Evolutionary conservation across 1,140 invertebrate genomes (phyloP), one percentile per base, ranked within the genome.

Genomic region (Steinernema feltiae): DNA sequence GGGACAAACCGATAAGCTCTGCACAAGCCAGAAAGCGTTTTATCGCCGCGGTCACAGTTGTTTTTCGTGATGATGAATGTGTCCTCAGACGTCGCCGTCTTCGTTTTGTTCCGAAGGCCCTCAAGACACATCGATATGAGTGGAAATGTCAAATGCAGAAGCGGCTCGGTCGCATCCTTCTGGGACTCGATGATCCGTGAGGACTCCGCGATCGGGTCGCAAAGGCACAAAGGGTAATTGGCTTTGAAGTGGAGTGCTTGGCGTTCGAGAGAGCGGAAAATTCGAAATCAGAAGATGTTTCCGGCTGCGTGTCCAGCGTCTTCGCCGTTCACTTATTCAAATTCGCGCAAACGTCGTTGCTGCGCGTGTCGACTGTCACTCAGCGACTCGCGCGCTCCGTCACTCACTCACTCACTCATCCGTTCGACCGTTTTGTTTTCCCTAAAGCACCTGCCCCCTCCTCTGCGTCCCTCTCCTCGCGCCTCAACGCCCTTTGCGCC

Each of bases 401-500:
- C 53, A 63, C 53, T 63, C 53, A 63, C 24, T 27, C 2, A 7
- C 7, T 63, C 53, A 24, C 24, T 32, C 32, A 72, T 31, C 31
- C 74, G n/a, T 21, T 15, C 74, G 35, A 30, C 31, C 30, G 31
- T 74, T 0, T 30, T 29, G 31, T 74, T 75, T 48, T 75, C 29
- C 7, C 29, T 21, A 27, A n/a, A 32, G 27, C 70, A 70, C 53
- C 73, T 75, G 73, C 70, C 75, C 75, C 31, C 48, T 18, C 24
- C 69, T 75, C 71, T 0, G 17, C 27, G 17, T 46, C 53, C 70
- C n/a, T 30, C 48, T 48, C 30, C 69, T 63, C 30, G 31, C 29
- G 30, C 41, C 15, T 21, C 12, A 31, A 48, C 32, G 73, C 72
- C 30, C 48, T 48, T 71, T 18, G 21, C 17, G n/a, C n/a, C n/a